These are phyloP conservation scores for Holocentrus rufus DNA, from an alignment of 2,797 vertebrate species.

Conservation along the genomic window DNA sequence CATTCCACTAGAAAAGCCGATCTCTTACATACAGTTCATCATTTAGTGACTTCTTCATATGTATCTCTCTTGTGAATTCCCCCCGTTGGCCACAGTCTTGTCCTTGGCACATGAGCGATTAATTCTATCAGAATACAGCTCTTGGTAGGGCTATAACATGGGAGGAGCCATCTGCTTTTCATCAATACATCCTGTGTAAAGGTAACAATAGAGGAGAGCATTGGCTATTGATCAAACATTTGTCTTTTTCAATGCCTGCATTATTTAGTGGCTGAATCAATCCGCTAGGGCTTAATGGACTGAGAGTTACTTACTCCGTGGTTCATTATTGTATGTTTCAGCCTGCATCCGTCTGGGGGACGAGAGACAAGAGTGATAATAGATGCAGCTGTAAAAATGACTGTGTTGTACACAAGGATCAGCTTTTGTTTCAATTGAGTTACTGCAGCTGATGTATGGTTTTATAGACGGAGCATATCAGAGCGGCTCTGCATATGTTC, in stretches of 20 bases:
- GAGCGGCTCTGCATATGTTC: constrained; percentile 31
- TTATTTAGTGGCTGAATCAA: constrained; percentile 79
- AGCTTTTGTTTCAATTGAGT: constrained; percentile 49
- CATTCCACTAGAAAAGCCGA: not conserved
- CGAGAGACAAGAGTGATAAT: constrained; percentile 34
- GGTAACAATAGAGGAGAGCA: constrained; percentile 58
- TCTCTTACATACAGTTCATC: not conserved
- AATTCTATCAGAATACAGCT: constrained; percentile 23
- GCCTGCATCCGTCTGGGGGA: constrained; percentile 31
- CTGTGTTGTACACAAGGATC: constrained; percentile 11
- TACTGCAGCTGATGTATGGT: constrained; percentile 17
- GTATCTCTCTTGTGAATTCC: not conserved
- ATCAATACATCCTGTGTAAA: constrained; percentile 52
- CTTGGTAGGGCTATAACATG: constrained; percentile 22
- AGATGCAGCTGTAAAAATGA: constrained; percentile 35
- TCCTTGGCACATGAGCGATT: constrained; percentile 17
- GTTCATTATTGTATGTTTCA: constrained; percentile 72
- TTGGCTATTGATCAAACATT: constrained; percentile 70
- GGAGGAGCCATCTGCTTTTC: constrained; percentile 45
- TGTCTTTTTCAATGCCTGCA: constrained; percentile 74
- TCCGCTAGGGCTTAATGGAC: constrained; percentile 76
- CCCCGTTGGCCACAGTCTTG: not conserved
- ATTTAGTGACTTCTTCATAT: constrained; percentile 16
- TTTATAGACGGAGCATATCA: constrained; percentile 31
- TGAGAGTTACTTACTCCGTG: constrained; percentile 76